Evolutionary conservation across 2,888 invertebrate genomes (phyloP).

Genomic region (Yponomeuta plumbellus): DNA sequence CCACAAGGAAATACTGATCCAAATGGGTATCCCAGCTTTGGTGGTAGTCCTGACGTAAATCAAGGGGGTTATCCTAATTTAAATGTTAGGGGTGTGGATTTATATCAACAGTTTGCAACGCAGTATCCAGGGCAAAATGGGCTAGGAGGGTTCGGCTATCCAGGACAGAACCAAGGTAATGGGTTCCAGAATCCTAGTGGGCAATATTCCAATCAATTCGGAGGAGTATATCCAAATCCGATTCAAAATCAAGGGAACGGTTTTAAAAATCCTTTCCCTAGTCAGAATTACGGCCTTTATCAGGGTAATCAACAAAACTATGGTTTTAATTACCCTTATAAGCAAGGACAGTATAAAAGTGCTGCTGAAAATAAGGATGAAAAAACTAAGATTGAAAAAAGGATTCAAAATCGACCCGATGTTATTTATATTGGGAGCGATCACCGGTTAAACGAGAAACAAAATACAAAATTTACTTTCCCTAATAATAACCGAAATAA

Average conservation of each 20-base stretch:
- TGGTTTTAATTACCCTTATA: constrained; percentile 35
- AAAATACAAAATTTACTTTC: constrained; percentile 43
- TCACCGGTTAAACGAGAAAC: constrained; percentile 24
- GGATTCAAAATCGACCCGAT: constrained; percentile 52
- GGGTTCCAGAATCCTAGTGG: neutral
- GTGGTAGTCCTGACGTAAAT: neutral
- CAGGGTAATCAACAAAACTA: constrained; percentile 29
- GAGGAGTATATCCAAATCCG: constrained; percentile 15
- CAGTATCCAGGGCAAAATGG: constrained; percentile 18
- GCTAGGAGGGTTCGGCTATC: constrained; percentile 6
- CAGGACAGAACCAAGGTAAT: neutral
- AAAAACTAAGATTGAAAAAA: constrained; percentile 39
- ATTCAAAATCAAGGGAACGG: neutral
- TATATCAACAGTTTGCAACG: constrained; percentile 9
- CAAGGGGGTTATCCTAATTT: neutral
- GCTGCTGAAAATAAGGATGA: constrained; percentile 22
- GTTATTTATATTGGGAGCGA: constrained; percentile 26
- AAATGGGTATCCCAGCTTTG: neutral
- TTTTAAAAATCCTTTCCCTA: neutral
- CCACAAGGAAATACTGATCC: neutral
- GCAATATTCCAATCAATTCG: neutral
- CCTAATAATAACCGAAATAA: constrained; percentile 33
- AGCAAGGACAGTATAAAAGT: constrained; percentile 33
- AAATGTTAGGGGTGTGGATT: neutral
- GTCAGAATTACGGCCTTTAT: constrained; percentile 17